These are phyloP conservation scores for Notamacropus eugenii DNA, from an alignment of 2,797 vertebrate genomes.

Conservation along the genomic window DNA sequence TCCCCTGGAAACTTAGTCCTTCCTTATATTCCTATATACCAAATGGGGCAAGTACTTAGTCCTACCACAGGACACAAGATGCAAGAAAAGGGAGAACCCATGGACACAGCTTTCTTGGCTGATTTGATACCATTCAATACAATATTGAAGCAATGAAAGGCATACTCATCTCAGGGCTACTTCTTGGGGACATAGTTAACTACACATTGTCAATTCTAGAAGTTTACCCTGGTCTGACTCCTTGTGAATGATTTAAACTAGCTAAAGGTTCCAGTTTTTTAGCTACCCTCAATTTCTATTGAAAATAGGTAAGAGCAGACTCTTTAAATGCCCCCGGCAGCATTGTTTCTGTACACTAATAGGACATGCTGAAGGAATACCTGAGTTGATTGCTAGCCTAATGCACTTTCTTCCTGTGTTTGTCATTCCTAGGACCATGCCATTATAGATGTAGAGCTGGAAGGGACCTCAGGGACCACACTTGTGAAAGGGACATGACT, in stretches of 20 bases:
- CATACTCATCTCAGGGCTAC: background rate
- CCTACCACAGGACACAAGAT: background rate
- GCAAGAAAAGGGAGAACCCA: background rate
- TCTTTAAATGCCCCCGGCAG: background rate
- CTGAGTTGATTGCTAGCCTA: background rate
- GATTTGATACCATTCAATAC: background rate
- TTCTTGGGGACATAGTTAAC: background rate
- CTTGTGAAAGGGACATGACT: background rate
- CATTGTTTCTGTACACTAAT: background rate
- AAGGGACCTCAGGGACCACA: background rate
- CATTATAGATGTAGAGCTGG: background rate
- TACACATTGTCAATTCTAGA: background rate
- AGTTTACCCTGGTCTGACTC: background rate
- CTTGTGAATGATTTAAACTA: background rate
- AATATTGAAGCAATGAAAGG: background rate
- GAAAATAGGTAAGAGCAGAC: background rate
- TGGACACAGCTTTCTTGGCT: background rate
- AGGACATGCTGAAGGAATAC: background rate
- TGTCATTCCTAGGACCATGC: background rate
- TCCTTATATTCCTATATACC: background rate
- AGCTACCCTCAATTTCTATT: background rate
- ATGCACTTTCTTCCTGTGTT: background rate
- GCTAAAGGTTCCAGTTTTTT: background rate
- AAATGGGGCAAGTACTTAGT: background rate
- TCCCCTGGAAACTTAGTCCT: background rate